A percentile compares a stretch with the other conserved stretches of the same genome.
Evolutionary conservation across 2,888 invertebrate genomes (phyloP).

Genomic region (Physocephala rufipes): DNA sequence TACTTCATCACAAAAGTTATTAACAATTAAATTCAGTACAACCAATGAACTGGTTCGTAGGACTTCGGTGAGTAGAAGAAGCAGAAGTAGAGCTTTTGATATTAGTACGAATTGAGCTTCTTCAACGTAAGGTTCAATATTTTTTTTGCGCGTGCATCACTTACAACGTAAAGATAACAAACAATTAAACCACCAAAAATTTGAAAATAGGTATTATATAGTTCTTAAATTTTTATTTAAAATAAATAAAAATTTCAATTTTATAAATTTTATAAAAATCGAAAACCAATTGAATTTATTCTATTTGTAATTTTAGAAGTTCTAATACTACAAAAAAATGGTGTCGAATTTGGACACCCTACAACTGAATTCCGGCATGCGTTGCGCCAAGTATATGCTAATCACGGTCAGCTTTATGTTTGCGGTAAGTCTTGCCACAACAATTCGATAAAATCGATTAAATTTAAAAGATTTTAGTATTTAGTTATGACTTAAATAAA

Average conservation of each 20-base stretch:
- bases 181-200: not conserved
- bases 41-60: too few species aligned
- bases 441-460: not conserved
- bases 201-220: not conserved
- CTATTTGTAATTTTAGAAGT: not conserved
- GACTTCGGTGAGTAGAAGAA: not conserved
- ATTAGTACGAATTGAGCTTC: conserved; percentile 29
- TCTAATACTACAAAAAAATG: conserved; percentile 36
- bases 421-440: conserved; percentile 72
- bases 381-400: conserved; percentile 79
- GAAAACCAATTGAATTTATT: not conserved
- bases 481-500: too few species aligned
- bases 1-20: conserved; percentile 12
- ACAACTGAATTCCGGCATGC: conserved; percentile 74
- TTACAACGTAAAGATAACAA: not conserved
- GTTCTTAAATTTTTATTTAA: too few species aligned
- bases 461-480: too few species aligned
- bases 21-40: conserved; percentile 16
- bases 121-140: conserved; percentile 27
- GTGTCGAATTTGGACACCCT: conserved; percentile 52
- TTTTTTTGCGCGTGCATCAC: too few species aligned
- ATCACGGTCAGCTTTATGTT: conserved; percentile 80
- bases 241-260: not conserved
- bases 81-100: conserved; percentile 1
- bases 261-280: not conserved